Evolutionary conservation across 2,888 invertebrate species (phyloP).

Genomic region (Mechanitis messenoides): DNA sequence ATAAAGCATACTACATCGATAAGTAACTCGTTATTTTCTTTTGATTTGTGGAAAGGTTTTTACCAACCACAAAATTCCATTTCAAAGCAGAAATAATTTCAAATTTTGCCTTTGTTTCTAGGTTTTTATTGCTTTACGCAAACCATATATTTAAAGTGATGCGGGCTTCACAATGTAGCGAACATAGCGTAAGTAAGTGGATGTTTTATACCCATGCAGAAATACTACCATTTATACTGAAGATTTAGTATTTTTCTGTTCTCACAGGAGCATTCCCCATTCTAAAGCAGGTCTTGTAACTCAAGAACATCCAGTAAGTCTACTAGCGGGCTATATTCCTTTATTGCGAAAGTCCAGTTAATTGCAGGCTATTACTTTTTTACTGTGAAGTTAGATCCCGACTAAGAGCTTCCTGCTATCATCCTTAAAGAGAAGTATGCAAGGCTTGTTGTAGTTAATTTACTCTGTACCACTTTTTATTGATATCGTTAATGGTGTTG

Average conservation of each 20-base stretch:
- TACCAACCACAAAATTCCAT: slow-evolving; percentile 48
- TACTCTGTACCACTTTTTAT: slow-evolving; percentile 50
- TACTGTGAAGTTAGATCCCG: slow-evolving; percentile 47
- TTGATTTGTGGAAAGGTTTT: slow-evolving; percentile 44
- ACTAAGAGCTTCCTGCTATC: slow-evolving; percentile 56
- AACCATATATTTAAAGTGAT: slow-evolving; percentile 41
- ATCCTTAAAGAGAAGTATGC: slow-evolving; percentile 57
- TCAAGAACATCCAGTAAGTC: slow-evolving; percentile 4
- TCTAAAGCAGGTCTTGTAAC: slow-evolving; percentile 31
- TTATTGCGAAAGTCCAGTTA: slow-evolving; percentile 49
- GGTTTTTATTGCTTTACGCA: slow-evolving; percentile 47
- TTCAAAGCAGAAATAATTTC: slow-evolving; percentile 43
- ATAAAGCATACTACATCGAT: slow-evolving; percentile 24
- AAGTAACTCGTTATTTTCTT: slow-evolving; percentile 30
- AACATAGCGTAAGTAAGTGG: neutral
- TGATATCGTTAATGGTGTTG: slow-evolving; percentile 37
- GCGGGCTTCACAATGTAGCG: slow-evolving; percentile 44
- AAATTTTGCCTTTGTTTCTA: slow-evolving; percentile 53
- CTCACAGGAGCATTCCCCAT: neutral
- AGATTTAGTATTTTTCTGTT: slow-evolving; percentile 1
- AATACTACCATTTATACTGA: neutral
- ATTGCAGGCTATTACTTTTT: slow-evolving; percentile 49
- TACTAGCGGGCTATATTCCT: slow-evolving; percentile 20
- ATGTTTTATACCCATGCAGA: neutral
- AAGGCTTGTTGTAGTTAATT: slow-evolving; percentile 54